Evolutionary conservation across 2,797 vertebrate genomes (phyloP).

Genomic region (Aldrovandia affinis): DNA sequence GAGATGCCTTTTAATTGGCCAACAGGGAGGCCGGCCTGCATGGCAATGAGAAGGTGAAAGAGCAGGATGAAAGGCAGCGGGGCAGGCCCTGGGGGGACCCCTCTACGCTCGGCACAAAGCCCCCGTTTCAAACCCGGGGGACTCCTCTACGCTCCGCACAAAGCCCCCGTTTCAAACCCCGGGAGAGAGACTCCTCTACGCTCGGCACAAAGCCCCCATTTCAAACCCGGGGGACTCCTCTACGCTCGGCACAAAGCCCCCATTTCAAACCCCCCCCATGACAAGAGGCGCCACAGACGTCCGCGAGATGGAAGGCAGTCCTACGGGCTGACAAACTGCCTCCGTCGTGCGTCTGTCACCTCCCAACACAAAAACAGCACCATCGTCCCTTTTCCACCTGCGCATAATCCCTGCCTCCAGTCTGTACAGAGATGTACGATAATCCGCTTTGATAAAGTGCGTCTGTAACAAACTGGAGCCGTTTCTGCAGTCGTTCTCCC

Average conservation of each 20-base stretch:
- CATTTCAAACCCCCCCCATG: constrained; percentile 96
- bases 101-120: constrained; percentile 95
- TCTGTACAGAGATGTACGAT: neutral
- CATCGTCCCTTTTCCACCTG: neutral
- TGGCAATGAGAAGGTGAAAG: constrained; percentile 98
- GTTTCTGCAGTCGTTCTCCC: neutral
- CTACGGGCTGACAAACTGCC: constrained; percentile 62
- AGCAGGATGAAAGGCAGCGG: constrained; percentile 97
- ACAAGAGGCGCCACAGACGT: constrained; percentile 93
- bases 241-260: too few species aligned
- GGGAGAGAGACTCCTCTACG: constrained; percentile 88
- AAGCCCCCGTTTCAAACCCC: constrained; percentile 98
- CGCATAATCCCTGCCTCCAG: neutral
- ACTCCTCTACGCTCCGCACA: too few species aligned
- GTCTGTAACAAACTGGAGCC: neutral
- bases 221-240: too few species aligned
- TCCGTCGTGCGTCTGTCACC: constrained; percentile 21
- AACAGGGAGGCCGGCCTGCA: constrained; percentile 86
- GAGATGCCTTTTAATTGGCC: constrained; percentile 65
- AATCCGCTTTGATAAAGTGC: neutral
- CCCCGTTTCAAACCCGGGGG: constrained; percentile 84
- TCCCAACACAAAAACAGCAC: neutral
- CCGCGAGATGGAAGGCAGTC: constrained; percentile 89
- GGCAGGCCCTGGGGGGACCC: constrained; percentile 88
- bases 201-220: constrained; percentile 96